Percentiles rank a stretch among this genome's conserved stretches.
These are phyloP conservation scores for Lycopodina hypogea DNA, from an alignment of 37 sponge, comb jelly and placozoan species.

Conservation along the genomic window DNA sequence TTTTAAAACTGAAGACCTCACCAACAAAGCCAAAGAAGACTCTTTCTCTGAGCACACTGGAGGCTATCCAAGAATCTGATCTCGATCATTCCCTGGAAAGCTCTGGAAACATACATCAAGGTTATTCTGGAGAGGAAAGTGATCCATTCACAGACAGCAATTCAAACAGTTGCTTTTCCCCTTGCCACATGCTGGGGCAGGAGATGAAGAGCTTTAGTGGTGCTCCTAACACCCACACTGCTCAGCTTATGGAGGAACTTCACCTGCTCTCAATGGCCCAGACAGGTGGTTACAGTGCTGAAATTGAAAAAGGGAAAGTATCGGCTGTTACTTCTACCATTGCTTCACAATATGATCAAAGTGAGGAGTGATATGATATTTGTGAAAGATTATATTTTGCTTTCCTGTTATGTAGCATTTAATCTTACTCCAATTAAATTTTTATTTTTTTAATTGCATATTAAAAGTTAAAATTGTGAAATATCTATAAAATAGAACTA, in stretches of 20 bases:
- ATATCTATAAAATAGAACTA: too few species aligned
- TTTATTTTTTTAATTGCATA: too few species aligned
- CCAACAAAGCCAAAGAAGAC: not conserved
- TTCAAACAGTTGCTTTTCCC: not conserved
- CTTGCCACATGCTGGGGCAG: not conserved
- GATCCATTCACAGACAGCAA: not conserved
- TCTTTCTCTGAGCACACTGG: conserved; percentile 19
- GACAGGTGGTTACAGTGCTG: not conserved
- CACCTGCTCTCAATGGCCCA: not conserved
- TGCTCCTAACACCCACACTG: not conserved
- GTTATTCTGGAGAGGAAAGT: not conserved
- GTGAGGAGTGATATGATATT: not conserved
- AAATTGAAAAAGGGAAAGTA: not conserved
- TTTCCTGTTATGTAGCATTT: too few species aligned
- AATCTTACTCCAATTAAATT: too few species aligned
- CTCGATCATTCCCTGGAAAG: conserved; percentile 24
- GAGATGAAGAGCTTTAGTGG: conserved; percentile 4
- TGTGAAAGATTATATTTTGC: too few species aligned
- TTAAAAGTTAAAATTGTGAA: too few species aligned
- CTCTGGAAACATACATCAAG: not conserved
- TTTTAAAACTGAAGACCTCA: too few species aligned
- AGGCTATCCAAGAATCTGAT: conserved; percentile 31
- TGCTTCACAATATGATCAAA: not conserved
- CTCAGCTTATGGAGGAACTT: not conserved
- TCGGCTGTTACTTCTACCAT: not conserved